These are phyloP conservation scores for Enteromius argenteus DNA, from an alignment of 2,797 vertebrate genomes.

Conservation along the genomic window DNA sequence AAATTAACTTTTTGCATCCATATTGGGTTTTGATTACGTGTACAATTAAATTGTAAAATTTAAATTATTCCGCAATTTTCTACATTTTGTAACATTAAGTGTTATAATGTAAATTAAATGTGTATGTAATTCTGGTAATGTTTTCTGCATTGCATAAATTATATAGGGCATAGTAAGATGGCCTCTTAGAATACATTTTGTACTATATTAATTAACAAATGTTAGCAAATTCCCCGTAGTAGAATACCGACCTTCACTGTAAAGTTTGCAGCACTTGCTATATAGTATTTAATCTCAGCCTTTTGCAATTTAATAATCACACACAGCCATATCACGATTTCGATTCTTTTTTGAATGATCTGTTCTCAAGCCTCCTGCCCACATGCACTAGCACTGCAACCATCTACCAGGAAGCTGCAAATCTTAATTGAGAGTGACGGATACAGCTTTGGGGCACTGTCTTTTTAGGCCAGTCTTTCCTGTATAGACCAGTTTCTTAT, in stretches of 20 bases:
- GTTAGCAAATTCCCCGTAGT: background rate
- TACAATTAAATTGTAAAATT: background rate
- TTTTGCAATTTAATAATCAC: background rate
- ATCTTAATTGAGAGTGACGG: conserved; percentile 26
- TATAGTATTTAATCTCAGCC: background rate
- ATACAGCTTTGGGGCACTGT: background rate
- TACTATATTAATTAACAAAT: background rate
- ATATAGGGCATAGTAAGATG: background rate
- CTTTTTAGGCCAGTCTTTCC: background rate
- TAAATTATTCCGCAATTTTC: background rate
- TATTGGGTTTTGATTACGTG: background rate
- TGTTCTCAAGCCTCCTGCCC: background rate
- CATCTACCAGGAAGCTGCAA: conserved; percentile 22
- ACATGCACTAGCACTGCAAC: background rate
- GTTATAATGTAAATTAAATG: background rate
- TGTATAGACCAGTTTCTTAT: conserved; percentile 23
- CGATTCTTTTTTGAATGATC: background rate
- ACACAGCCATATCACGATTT: background rate
- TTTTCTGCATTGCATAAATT: background rate
- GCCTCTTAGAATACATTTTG: background rate
- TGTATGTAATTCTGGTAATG: background rate
- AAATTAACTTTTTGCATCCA: background rate
- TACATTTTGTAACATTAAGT: background rate
- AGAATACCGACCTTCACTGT: background rate
- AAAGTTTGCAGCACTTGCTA: background rate